These are phyloP conservation scores for Enteromius unitaeniatus DNA, from an alignment of 2,797 vertebrate species.

Conservation along the genomic window DNA sequence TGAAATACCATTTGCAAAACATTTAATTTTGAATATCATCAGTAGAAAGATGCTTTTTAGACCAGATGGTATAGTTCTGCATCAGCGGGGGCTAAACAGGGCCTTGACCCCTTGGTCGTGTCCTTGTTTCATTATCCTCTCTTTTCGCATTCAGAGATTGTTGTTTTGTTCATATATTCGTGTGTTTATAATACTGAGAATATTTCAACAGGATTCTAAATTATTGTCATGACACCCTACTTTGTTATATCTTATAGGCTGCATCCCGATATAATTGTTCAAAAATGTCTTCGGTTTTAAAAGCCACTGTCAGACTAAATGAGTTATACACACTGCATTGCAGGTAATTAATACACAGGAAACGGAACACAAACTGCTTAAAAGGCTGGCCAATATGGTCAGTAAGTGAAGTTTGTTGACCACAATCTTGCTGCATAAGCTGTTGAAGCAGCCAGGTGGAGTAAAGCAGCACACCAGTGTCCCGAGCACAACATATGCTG, in stretches of 20 bases:
- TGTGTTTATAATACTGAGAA: not conserved
- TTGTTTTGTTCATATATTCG: not conserved
- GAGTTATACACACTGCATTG: not conserved
- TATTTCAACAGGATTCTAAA: no score
- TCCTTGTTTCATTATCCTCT: not conserved
- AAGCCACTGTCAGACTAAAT: not conserved
- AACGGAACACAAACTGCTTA: not conserved
- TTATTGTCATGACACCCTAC: no score
- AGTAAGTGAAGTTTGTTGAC: not conserved
- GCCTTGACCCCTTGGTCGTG: not conserved
- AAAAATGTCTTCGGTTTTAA: not conserved
- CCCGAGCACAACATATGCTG: slow-evolving; percentile 27
- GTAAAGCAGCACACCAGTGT: slow-evolving; percentile 3
- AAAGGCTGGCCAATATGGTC: not conserved
- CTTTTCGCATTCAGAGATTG: not conserved
- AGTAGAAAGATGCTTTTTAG: not conserved
- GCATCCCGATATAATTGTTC: not conserved
- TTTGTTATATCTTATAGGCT: no score
- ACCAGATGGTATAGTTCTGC: not conserved
- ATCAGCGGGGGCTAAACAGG: not conserved
- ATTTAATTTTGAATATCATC: not conserved
- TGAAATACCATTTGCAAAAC: not conserved
- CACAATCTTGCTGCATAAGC: slow-evolving; percentile 12
- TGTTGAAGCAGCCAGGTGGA: slow-evolving; percentile 2
- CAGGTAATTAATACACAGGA: not conserved